phyloP scores from a whole-genome alignment of 2,113 vertebrate species.

The Dolichallabes microphthalmus region DNA sequence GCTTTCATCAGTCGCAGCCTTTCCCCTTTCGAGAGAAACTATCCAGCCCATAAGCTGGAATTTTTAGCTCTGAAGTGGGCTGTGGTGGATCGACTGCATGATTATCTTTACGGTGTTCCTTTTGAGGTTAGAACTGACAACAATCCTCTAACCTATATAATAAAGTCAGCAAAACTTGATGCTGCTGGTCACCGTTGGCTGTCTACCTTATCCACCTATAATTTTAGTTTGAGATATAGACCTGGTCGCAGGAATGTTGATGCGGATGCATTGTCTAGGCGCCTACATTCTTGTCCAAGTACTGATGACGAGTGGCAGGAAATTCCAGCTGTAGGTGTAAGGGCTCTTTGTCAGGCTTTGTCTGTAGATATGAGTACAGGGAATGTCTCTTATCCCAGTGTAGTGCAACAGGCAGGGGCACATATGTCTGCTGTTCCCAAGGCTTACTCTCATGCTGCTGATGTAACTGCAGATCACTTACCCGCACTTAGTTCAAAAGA shows the following conservation, averaged over 20 bases:
- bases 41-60: slow-evolving; percentile 26
- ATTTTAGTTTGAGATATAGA: slow-evolving; percentile 9
- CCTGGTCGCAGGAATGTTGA: background rate
- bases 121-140: too few species aligned
- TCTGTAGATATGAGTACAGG: too few species aligned
- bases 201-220: background rate
- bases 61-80: slow-evolving; percentile 34
- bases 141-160: too few species aligned
- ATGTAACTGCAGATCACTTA: background rate
- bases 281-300: background rate
- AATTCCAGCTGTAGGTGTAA: background rate
- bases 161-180: background rate
- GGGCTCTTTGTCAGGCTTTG: slow-evolving; percentile 8
- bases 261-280: background rate
- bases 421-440: background rate
- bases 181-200: slow-evolving; percentile 6
- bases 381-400: background rate
- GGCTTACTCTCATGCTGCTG: background rate
- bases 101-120: background rate
- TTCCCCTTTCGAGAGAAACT: background rate
- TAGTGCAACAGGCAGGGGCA: background rate
- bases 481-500: background rate
- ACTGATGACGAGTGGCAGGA: background rate
- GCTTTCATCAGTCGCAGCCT: slow-evolving; percentile 33
- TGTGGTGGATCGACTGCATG: background rate